Percentiles rank a stretch among this genome's conserved stretches.
These are phyloP conservation scores for Gymnogyps californianus DNA, from an alignment of 2,113 vertebrate species.

Conservation along the genomic window DNA sequence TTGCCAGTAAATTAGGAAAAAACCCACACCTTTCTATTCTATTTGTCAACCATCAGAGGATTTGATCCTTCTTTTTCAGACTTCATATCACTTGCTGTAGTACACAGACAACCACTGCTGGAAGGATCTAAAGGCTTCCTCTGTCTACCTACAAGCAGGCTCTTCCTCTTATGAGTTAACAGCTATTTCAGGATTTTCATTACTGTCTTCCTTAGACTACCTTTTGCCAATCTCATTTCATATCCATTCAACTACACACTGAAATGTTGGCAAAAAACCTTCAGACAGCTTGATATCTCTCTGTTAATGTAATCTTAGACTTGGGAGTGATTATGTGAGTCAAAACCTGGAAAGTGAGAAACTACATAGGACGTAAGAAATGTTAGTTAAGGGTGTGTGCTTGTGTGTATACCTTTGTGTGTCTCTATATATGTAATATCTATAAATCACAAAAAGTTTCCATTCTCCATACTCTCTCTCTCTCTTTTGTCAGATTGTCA, in stretches of 20 bases:
- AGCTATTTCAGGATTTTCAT: neutral
- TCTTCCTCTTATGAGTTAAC: neutral
- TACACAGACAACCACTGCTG: neutral
- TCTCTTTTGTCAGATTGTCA: neutral
- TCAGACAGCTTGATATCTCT: neutral
- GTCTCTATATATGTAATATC: neutral
- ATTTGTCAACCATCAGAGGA: neutral
- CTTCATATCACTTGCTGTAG: neutral
- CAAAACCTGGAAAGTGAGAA: neutral
- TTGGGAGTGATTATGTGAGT: neutral
- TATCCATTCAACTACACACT: neutral
- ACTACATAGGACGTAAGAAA: neutral
- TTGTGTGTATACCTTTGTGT: neutral
- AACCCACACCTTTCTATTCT: fast-evolving
- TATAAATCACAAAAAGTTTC: neutral
- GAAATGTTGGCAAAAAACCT: fast-evolving
- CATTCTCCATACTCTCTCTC: neutral
- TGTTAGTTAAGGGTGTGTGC: neutral
- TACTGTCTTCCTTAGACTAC: neutral
- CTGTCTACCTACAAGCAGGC: neutral
- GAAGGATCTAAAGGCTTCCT: neutral
- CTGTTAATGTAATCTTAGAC: neutral
- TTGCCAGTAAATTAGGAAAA: neutral
- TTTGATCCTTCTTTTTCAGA: neutral
- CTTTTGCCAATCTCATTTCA: neutral